These are phyloP conservation scores for Hippocampus zosterae DNA, from an alignment of 2,113 vertebrate genomes.

Conservation along the genomic window DNA sequence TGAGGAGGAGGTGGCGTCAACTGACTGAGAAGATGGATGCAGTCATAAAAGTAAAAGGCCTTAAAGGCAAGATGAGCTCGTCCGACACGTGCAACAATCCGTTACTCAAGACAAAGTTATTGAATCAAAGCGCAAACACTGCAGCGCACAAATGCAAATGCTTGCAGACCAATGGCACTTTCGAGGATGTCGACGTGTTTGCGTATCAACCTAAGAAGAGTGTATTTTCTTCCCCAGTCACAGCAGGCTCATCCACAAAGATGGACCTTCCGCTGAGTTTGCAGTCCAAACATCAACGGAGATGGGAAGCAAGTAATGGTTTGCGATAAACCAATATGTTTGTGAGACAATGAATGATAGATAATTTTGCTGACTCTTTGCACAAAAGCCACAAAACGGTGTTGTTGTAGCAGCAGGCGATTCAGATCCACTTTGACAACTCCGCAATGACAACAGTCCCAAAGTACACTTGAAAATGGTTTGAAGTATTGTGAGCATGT, in stretches of 20 bases:
- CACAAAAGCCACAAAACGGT: conserved; percentile 12
- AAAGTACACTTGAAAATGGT: conserved; percentile 8
- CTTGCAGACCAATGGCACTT: conserved; percentile 17
- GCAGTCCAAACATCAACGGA: background rate
- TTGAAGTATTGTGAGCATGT: background rate
- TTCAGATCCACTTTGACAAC: conserved; percentile 30
- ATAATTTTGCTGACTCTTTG: conserved; percentile 18
- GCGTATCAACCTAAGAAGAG: background rate
- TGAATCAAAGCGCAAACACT: background rate
- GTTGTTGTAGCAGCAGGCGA: conserved; percentile 23
- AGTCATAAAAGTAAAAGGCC: conserved; percentile 50
- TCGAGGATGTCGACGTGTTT: background rate
- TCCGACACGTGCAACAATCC: conserved; percentile 7
- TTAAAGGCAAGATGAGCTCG: conserved; percentile 43
- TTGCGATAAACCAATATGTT: background rate
- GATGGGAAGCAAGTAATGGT: background rate
- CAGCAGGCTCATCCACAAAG: too few species aligned
- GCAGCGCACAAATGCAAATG: background rate
- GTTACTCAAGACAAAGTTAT: background rate
- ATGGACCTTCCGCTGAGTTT: background rate
- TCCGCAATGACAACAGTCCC: conserved; percentile 12
- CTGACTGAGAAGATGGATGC: conserved; percentile 40
- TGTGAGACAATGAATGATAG: too few species aligned
- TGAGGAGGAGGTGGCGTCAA: conserved; percentile 31
- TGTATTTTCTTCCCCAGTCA: background rate